Percentiles rank a stretch among this genome's conserved stretches.
phyloP scores from a whole-genome alignment of 2,113 vertebrate genomes.

The Oncorhynchus nerka region DNA sequence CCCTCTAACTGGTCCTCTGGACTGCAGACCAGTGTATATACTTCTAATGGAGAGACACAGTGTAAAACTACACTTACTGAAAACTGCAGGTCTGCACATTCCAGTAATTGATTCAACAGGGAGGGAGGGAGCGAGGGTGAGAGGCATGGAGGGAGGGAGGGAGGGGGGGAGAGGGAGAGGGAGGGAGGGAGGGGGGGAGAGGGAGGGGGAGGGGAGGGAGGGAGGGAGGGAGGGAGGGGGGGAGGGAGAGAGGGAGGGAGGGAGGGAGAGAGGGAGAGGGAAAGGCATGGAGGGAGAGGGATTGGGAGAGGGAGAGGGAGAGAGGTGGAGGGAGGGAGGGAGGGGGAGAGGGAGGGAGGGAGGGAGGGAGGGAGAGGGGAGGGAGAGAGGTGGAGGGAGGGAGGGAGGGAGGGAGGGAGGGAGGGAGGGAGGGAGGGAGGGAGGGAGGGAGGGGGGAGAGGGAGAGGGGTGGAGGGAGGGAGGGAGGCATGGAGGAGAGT shows the following conservation, averaged over 20 bases:
- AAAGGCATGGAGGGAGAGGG: no score
- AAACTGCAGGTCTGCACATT: conserved; percentile 56
- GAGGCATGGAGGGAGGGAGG: not conserved
- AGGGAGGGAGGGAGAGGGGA: no score
- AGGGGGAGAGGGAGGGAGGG: no score
- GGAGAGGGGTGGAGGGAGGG: not conserved
- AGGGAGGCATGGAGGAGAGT: no score
- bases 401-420: not conserved
- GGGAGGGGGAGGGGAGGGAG: not conserved
- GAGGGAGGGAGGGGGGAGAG: no score
- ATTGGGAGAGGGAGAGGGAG: not conserved
- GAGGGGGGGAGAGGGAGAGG: no score
- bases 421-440: no score
- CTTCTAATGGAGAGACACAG: conserved; percentile 41
- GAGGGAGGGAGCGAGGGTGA: not conserved
- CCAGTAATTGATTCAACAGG: conserved; percentile 50
- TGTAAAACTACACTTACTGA: conserved; percentile 33
- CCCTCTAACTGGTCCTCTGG: not conserved
- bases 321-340: no score
- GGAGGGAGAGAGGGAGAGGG: no score
- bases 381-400: not conserved
- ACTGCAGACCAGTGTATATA: conserved; percentile 6
- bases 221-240: not conserved
- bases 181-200: not conserved
- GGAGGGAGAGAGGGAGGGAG: conserved; percentile 24